These are phyloP conservation scores for Calephelis nemesis DNA, from an alignment of 1,140 invertebrate species.

Conservation along the genomic window DNA sequence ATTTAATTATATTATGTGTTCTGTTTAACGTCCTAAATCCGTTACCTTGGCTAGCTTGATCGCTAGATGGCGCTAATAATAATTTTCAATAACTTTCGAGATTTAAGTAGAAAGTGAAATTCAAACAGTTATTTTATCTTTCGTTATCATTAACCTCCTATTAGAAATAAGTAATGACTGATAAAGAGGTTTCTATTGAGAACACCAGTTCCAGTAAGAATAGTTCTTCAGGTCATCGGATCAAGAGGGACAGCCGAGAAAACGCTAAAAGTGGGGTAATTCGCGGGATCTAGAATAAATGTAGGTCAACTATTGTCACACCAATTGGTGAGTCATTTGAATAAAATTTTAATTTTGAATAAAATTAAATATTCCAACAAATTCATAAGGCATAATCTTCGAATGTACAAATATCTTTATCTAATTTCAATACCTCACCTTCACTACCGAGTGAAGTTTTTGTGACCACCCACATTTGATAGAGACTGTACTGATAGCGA, in stretches of 20 bases:
- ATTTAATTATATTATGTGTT: too few species aligned
- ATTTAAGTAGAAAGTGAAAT: slow-evolving; percentile 7
- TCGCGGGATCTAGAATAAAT: slow-evolving; percentile 19
- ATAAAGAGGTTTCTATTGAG: not conserved
- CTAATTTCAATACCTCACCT: slow-evolving; percentile 1
- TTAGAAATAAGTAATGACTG: not conserved
- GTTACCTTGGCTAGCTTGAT: not conserved
- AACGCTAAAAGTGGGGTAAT: not conserved
- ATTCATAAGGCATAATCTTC: too few species aligned
- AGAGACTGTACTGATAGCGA: slow-evolving; percentile 3
- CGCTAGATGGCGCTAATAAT: slow-evolving; percentile 7
- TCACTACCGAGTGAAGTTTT: not conserved
- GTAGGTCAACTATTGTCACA: slow-evolving; percentile 24
- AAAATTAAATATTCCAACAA: too few species aligned
- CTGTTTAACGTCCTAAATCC: too few species aligned
- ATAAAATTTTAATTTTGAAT: slow-evolving; percentile 21
- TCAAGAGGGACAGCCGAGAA: slow-evolving; percentile 3
- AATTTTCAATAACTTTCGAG: slow-evolving; percentile 4
- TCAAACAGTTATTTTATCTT: not conserved
- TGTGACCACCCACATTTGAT: not conserved
- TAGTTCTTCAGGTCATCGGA: slow-evolving; percentile 11
- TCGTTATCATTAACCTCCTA: not conserved
- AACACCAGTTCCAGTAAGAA: slow-evolving; percentile 4
- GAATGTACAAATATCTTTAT: not conserved
- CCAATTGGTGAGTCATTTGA: slow-evolving; percentile 28